These are phyloP conservation scores for Ophonus ardosiacus DNA, from an alignment of 2,888 invertebrate genomes.

Conservation along the genomic window DNA sequence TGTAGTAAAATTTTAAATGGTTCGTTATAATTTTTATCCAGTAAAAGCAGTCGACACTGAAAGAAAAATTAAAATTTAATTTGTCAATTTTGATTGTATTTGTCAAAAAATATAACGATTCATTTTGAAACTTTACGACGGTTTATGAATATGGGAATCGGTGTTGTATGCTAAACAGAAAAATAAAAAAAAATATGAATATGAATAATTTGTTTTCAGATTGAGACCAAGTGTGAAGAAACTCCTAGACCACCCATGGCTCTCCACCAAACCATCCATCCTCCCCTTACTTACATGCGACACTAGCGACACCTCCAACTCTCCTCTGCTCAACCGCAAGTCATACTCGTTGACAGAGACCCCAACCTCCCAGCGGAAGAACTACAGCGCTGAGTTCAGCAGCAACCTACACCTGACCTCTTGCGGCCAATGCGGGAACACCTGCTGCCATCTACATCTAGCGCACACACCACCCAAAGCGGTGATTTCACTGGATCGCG, in stretches of 20 bases:
- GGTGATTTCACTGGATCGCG: conserved; percentile 75
- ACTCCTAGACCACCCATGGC: conserved; percentile 94
- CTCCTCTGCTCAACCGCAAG: conserved; percentile 61
- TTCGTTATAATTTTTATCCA: too few relatives aligned
- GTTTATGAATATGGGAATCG: too few relatives aligned
- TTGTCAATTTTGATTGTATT: too few relatives aligned
- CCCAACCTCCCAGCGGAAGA: conserved; percentile 72
- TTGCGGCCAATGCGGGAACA: conserved; percentile 76
- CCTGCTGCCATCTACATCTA: conserved; percentile 73
- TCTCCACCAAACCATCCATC: conserved; percentile 75
- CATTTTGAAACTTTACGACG: too few relatives aligned
- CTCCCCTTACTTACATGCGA: conserved; percentile 69
- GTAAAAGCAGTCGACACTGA: too few relatives aligned
- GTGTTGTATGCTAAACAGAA: too few relatives aligned
- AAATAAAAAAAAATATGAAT: too few relatives aligned
- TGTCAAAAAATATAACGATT: too few relatives aligned
- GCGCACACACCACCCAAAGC: conserved; percentile 74
- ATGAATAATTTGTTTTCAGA: conserved; percentile 77
- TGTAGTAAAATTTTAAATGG: too few relatives aligned
- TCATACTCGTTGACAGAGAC: conserved; percentile 58
- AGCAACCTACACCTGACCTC: conserved; percentile 69
- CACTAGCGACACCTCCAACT: conserved; percentile 65
- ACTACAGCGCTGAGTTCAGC: conserved; percentile 70
- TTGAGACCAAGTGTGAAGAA: conserved; percentile 92
- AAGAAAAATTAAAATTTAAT: too few relatives aligned